Evolutionary conservation across 2,797 vertebrate species (phyloP).

Genomic region (Todus mexicanus): DNA sequence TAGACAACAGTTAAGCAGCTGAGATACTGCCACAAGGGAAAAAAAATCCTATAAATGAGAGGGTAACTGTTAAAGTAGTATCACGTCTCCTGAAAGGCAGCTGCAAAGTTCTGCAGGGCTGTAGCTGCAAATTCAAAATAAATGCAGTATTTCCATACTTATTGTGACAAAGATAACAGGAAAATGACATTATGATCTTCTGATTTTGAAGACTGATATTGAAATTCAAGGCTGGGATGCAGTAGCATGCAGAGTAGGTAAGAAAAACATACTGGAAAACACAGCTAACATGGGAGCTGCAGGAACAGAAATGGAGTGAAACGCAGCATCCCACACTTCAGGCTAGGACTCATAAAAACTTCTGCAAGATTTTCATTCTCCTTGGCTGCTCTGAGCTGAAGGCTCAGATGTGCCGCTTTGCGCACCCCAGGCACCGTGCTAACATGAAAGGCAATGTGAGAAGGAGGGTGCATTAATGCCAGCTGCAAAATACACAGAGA

Average conservation of each 20-base stretch:
- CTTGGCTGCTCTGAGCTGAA: background rate
- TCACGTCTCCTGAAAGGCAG: background rate
- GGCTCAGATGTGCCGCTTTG: background rate
- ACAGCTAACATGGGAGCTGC: background rate
- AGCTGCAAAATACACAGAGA: background rate
- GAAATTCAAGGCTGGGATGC: background rate
- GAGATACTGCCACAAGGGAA: background rate
- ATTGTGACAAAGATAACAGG: background rate
- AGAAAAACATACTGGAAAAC: background rate
- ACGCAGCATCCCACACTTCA: background rate
- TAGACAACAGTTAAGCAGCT: background rate
- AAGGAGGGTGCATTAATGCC: background rate
- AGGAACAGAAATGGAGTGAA: background rate
- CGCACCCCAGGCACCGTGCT: background rate
- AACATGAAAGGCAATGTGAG: background rate
- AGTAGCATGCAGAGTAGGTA: background rate
- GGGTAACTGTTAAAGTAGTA: background rate
- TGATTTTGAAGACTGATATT: background rate
- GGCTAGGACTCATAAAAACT: background rate
- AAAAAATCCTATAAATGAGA: background rate
- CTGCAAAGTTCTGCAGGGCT: background rate
- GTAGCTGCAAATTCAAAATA: background rate
- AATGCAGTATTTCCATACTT: background rate
- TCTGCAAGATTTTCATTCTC: accelerated
- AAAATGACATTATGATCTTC: background rate